Evolutionary conservation across 2,888 invertebrate genomes (phyloP), one percentile per base, ranked within the genome.

Genomic region (Morpho deidamia): DNA sequence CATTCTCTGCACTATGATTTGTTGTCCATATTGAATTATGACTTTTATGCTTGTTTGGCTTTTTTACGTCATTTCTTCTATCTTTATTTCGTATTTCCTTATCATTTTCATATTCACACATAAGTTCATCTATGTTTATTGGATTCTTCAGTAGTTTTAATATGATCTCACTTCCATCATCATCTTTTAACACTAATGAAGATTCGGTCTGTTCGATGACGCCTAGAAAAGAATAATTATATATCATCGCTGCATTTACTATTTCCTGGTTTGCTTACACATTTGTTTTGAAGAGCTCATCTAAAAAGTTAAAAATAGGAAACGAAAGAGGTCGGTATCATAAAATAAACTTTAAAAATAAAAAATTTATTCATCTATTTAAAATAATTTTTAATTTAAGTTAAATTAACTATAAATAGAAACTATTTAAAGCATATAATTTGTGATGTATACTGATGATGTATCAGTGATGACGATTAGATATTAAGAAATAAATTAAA

Each of bases 171-270:
- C 55, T 65, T 38, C 79, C 84, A 23, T 80, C 75, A 40, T 77
- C 76, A 23, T 73, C 72, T 70, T 78, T 81, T 40, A 80, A 44
- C 51, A 69, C 65, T 47, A 80, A 74, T 11, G 79, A 70, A 7
- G 82, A 73, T 61, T 79, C 64, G 49, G 73, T 73, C 62, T 71
- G 67, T 68, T 74, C 65, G 71, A 79, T 73, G 72, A 69, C 47
- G 56, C 84, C 86, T 86, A 83, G 70, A 85, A 84, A 68, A 72
- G 67, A 70, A 76, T 68, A 67, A 67, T 55, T 38, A 46, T 38
- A 34, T 51, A 12, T 58, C 40, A 58, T 47, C 41, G 12, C 37
- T 11, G 14, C 9, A 11, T 8, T 12, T 7, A 12, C 12, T 12
- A n/a, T 34, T 37, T 23, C 23, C 5, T 23, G 5, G 23, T 23